Evolutionary conservation across 2,797 vertebrate genomes (phyloP), one percentile per base, ranked within the genome.

Genomic region (Saguinus oedipus): DNA sequence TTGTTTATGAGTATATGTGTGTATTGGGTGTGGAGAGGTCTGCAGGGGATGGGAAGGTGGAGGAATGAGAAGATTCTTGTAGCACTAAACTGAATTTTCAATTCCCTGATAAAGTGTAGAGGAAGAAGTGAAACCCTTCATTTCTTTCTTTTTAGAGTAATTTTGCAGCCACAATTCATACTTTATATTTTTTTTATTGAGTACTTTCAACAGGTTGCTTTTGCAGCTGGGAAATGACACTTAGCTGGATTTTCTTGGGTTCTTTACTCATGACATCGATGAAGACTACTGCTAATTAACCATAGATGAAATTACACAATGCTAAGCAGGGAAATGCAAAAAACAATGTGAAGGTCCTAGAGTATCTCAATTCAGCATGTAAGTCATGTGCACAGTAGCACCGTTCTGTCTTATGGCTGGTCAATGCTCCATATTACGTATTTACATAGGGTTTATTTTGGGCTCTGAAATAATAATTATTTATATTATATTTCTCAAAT

Each of bases 201-300:
- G 20, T 87, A 68, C 78, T 97, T 93, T 96, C 44, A 91, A 91
- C 70, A 92, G 48, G n/a, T 89, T 61, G 33, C 50, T 42, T 85
- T 97, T 88, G 72, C 48, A 80, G 55, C 64, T 68, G 61, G 68
- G 46, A 94, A 91, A 68, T 87, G 88, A 90, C 53, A 87, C 30
- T 78, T 81, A 55, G 44, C 79, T 94, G 88, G 61, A 30, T 80
- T 88, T 96, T 90, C 83, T 93, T 39, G 79, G 50, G 55, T 74
- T 94, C 85, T 87, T 96, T 81, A 57, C 93, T 90, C 80, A 36
- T 44, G 84, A 44, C 64, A 76, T 83, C 36, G 76, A 17, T 76
- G 42, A 88, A 89, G 30, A 75, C n/a, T 78, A 22, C 39, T 93
- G 50, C 50, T 93, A 19, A 76, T 95, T 95, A 90, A 44, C 22